Evolutionary conservation across 2,888 invertebrate species (phyloP), one percentile per base, ranked within the genome.

Genomic region (Halictus ligatus): DNA sequence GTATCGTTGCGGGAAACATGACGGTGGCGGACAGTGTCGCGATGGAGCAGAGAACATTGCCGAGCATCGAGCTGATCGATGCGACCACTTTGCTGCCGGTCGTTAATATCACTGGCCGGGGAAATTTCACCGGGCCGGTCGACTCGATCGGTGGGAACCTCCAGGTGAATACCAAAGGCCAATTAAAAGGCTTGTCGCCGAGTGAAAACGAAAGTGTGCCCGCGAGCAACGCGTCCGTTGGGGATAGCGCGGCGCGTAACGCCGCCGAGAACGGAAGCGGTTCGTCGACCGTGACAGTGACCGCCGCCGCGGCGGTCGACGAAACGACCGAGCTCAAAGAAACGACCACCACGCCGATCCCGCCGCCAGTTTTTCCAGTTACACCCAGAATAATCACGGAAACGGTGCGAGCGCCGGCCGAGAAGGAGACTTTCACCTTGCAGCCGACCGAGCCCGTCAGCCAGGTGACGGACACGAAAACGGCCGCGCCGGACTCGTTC

Each of bases 291-390:
- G 77, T 84, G 84, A 87, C 85, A 80, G 85, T 83, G 84, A 88
- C 85, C 76, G 88, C 85, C 60, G 81, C 89, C 46, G 81, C 89
- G 75, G 67, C 81, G 64, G 71, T 13, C 71, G 77, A 58, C 80
- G 88, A 89, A 50, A 85, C 80, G 43, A 73, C 86, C 60, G 84
- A 78, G 69, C 78, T 79, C 15, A 86, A 69, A 60, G 84, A 83
- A 21, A 83, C 78, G 75, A 77, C 84, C 35, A 76, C 82, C 35
- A 60, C 87, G 35, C 85, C 86, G 13, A 60, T 81, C 7, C 78
- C 87, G 72, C 58, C 87, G 25, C 89, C 93, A 8, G 87, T 90
- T 67, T 93, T 93, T 77, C 92, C 94, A 54, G 93, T 93, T 54
- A 94, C 94, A 6, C 93, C 93, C 72, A 89, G 86, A 86, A 89